Conservation (phyloP, 2,113 vertebrate species). For the Ictidomys tridecemlineatus region DNA sequence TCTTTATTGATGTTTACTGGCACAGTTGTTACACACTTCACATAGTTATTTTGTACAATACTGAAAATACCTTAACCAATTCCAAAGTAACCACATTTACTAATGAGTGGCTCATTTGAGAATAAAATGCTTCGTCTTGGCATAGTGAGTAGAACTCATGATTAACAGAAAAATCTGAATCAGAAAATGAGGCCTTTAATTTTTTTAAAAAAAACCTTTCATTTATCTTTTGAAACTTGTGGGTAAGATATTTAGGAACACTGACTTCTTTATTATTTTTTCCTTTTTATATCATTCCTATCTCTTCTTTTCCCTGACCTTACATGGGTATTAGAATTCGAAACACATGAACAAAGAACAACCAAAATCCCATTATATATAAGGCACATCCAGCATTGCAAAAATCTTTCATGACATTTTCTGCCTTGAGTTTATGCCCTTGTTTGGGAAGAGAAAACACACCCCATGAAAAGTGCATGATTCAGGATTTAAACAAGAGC, state of each 20-base stretch:
- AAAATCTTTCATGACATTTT: neutral
- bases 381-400: neutral
- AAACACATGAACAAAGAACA: neutral
- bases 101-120: neutral
- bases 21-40: neutral
- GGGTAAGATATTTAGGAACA: neutral
- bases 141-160: neutral
- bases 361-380: neutral
- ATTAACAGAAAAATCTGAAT: neutral
- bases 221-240: neutral
- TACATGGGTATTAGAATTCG: neutral
- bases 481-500: neutral
- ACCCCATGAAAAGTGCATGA: neutral
- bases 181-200: neutral
- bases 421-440: neutral
- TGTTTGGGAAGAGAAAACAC: neutral
- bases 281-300: neutral
- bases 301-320: neutral
- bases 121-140: neutral
- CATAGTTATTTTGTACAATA: neutral
- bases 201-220: neutral
- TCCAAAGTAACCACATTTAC: neutral
- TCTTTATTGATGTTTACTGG: neutral
- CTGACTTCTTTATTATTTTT: neutral
- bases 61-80: neutral